phyloP scores from a whole-genome alignment of 2,888 invertebrate genomes.

The Rutpela maculata region DNA sequence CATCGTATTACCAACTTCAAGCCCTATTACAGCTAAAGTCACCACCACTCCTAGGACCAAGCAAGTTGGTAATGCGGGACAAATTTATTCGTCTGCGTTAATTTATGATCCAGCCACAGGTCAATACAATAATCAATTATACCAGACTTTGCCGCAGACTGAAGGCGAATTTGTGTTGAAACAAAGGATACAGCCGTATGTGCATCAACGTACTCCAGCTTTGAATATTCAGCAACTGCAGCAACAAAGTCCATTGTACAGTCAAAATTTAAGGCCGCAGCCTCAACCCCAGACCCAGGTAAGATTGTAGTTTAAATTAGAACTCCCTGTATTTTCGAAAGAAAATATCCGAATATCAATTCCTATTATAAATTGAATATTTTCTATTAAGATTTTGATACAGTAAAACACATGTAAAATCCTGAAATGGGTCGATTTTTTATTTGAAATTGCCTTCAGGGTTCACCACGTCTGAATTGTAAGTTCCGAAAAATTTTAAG shows the following conservation, averaged over 20 bases:
- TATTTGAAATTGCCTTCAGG: too few species aligned
- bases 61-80: constrained; percentile 73
- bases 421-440: too few species aligned
- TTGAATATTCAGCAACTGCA: constrained; percentile 79
- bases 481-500: too few species aligned
- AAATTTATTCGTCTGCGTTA: constrained; percentile 86
- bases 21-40: constrained; percentile 68
- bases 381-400: too few species aligned
- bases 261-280: constrained; percentile 64
- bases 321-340: too few species aligned
- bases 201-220: constrained; percentile 74
- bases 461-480: too few species aligned
- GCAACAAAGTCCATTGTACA: constrained; percentile 76
- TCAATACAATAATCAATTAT: constrained; percentile 86
- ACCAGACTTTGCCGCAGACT: constrained; percentile 85
- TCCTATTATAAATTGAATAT: too few species aligned
- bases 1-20: constrained; percentile 76
- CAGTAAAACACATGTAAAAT: too few species aligned
- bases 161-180: constrained; percentile 83
- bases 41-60: constrained; percentile 67
- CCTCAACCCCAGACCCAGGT: constrained; percentile 61
- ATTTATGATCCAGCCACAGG: constrained; percentile 86
- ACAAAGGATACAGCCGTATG: constrained; percentile 85
- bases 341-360: too few species aligned
- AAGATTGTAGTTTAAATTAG: not conserved